A percentile compares a stretch with the other conserved stretches of the same genome.
Evolutionary conservation across 2,888 invertebrate genomes (phyloP).

Genomic region (Celastrina argiolus): DNA sequence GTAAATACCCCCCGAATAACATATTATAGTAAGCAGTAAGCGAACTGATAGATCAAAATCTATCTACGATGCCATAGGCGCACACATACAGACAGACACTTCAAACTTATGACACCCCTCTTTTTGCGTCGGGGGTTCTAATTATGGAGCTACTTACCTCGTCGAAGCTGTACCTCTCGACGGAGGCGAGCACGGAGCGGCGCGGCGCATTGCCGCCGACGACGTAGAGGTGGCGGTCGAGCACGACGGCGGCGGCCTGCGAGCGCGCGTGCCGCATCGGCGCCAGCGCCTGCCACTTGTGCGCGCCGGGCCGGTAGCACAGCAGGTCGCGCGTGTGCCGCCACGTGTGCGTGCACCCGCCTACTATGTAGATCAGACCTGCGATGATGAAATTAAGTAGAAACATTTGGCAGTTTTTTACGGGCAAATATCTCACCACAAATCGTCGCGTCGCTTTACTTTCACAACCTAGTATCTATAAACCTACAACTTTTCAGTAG

Average conservation of each 20-base stretch:
- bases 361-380: conserved; percentile 93
- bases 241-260: conserved; percentile 93
- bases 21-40: no score
- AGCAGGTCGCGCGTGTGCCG: conserved; percentile 88
- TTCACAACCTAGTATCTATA: no score
- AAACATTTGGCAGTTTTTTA: no score
- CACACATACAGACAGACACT: no score
- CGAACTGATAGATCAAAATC: no score
- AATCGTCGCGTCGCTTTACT: no score
- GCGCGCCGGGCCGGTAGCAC: conserved; percentile 88
- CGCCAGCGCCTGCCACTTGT: conserved; percentile 87
- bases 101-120: no score
- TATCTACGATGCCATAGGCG: no score
- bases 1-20: no score
- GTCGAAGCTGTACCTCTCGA: conserved; percentile 89
- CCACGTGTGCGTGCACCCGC: conserved; percentile 90
- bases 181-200: conserved; percentile 87
- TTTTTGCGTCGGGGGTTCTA: no score
- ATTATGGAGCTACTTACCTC: conserved; percentile 71
- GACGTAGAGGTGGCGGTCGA: conserved; percentile 90
- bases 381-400: conserved; percentile 43
- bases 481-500: no score
- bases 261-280: conserved; percentile 89
- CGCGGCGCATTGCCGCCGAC: conserved; percentile 92
- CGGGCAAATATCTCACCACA: neutral